phyloP scores from a whole-genome alignment of 1,140 invertebrate genomes.

The Drosophila pseudoananassae region DNA sequence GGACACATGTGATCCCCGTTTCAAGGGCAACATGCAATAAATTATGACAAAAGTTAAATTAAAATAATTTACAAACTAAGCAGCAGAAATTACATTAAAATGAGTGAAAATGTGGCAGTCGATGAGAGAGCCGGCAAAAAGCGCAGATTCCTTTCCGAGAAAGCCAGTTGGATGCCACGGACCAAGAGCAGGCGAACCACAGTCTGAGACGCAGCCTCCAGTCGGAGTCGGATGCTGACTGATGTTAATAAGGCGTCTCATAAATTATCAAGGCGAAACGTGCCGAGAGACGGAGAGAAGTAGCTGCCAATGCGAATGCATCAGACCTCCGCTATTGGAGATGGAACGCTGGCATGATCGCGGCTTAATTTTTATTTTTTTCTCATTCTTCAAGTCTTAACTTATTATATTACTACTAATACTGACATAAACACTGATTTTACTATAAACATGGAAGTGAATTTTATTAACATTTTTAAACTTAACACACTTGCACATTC shows the following conservation, averaged over 20 bases:
- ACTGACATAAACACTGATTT: no score
- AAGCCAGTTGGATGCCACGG: conserved; percentile 61
- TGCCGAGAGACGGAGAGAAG: conserved; percentile 53
- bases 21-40: conserved; percentile 37
- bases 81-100: conserved; percentile 77
- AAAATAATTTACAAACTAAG: conserved; percentile 81
- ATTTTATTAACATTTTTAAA: no score
- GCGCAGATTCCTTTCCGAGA: conserved; percentile 73
- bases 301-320: conserved; percentile 43
- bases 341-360: conserved; percentile 11
- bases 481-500: no score
- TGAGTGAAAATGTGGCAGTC: conserved; percentile 61
- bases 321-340: conserved; percentile 9
- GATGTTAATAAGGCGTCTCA: conserved; percentile 83
- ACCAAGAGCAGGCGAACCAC: conserved; percentile 13
- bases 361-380: not conserved
- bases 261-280: conserved; percentile 80
- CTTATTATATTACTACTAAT: no score
- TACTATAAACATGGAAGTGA: no score
- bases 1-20: conserved; percentile 20
- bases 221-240: conserved; percentile 51
- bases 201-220: conserved; percentile 3
- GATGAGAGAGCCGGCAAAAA: conserved; percentile 43
- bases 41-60: conserved; percentile 56
- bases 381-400: no score